These are phyloP conservation scores for Colletes collaris DNA, from an alignment of 2,888 invertebrate species.

Conservation along the genomic window DNA sequence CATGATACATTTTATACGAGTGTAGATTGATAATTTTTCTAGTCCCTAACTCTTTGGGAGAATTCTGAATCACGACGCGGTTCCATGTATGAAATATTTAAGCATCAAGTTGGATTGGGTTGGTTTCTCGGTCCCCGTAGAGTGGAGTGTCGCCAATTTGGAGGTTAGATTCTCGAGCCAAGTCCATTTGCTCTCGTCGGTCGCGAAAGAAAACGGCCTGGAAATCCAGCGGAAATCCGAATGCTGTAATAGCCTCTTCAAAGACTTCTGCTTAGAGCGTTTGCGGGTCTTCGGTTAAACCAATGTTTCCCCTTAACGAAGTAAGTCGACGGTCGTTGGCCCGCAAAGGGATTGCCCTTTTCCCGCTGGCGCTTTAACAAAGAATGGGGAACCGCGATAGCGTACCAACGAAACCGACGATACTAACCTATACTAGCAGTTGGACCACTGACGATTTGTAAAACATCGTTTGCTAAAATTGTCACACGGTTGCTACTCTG, in stretches of 20 bases:
- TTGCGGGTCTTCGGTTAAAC: conserved; percentile 75
- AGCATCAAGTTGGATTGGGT: no score
- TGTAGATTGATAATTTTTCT: no score
- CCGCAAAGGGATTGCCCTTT: conserved; percentile 52
- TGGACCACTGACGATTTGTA: no score
- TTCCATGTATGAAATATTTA: no score
- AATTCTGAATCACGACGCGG: no score
- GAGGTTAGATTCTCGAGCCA: neutral
- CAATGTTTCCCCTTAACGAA: conserved; percentile 61
- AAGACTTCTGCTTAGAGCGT: conserved; percentile 79
- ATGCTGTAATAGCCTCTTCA: conserved; percentile 77
- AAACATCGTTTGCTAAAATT: no score
- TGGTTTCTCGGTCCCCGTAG: no score
- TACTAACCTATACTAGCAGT: no score
- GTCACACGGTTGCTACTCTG: no score
- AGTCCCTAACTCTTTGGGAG: no score
- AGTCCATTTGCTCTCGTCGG: conserved; percentile 9
- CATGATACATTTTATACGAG: no score
- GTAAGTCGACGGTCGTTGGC: conserved; percentile 69
- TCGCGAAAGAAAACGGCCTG: conserved; percentile 31
- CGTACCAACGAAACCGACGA: conserved; percentile 6
- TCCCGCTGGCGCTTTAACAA: conserved; percentile 8
- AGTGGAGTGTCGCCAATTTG: neutral
- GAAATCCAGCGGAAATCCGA: conserved; percentile 61
- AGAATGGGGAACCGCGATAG: neutral